A percentile compares a stretch with the other conserved stretches of the same genome.
Conservation (phyloP, 1,140 invertebrate species). For the Aphaenogaster floridana region DNA sequence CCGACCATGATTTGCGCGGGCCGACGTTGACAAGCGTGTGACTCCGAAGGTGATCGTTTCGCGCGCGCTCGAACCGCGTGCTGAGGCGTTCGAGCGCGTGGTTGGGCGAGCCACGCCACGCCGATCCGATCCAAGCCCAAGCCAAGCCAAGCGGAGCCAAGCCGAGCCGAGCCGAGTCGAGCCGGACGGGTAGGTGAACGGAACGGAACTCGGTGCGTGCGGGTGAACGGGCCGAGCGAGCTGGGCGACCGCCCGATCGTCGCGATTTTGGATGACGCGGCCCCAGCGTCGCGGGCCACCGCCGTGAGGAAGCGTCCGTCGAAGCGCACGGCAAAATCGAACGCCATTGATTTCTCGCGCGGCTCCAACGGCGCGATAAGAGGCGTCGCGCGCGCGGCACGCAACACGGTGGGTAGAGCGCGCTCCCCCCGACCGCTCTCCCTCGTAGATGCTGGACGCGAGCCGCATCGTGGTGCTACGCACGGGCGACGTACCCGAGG, state of each 20-base stretch:
- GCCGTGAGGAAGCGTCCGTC: slow-evolving; percentile 26
- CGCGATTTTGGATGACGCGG: slow-evolving; percentile 17
- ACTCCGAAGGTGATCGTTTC: slow-evolving; percentile 61
- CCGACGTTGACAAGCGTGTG: slow-evolving; percentile 79
- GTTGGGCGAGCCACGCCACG: background rate
- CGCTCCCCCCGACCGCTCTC: background rate
- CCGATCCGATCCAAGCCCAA: background rate
- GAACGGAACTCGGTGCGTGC: background rate
- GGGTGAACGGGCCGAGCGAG: too few species aligned
- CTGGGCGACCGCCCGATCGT: background rate
- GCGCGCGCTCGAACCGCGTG: slow-evolving; percentile 40
- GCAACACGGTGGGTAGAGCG: slow-evolving; percentile 62
- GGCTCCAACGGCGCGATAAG: slow-evolving; percentile 25
- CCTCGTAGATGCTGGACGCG: slow-evolving; percentile 63
- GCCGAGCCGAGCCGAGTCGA: background rate
- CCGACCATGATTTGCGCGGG: slow-evolving; percentile 79
- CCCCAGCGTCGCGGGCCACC: background rate
- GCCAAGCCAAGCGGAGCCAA: background rate
- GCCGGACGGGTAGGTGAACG: background rate
- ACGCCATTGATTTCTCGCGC: slow-evolving; percentile 74
- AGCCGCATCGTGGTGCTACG: background rate
- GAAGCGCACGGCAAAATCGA: slow-evolving; percentile 60
- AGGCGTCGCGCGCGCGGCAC: slow-evolving; percentile 36
- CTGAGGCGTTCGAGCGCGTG: slow-evolving; percentile 34
- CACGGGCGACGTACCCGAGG: slow-evolving; percentile 2